Percentiles rank a stretch among this genome's conserved stretches.
Conservation (phyloP, 2,888 invertebrate genomes). For the Dasysyrphus albostriatus region DNA sequence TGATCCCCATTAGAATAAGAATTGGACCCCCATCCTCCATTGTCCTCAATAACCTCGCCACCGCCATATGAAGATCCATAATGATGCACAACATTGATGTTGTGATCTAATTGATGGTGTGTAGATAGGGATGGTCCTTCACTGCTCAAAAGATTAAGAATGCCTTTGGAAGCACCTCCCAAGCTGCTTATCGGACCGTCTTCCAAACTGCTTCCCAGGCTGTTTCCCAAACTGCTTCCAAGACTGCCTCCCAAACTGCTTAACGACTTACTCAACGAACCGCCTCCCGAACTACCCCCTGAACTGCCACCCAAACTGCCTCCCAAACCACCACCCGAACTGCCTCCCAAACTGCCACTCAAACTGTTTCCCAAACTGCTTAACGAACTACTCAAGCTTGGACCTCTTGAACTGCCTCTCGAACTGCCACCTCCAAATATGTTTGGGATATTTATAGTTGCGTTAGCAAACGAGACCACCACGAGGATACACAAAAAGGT, state of each 20-base stretch:
- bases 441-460: slow-evolving; percentile 13
- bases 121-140: slow-evolving; percentile 15
- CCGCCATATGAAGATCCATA: slow-evolving; percentile 11
- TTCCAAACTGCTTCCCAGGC: too few relatives aligned
- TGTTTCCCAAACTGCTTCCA: background rate
- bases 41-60: slow-evolving; percentile 43
- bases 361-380: background rate
- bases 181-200: background rate
- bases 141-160: background rate
- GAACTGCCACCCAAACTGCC: background rate
- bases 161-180: background rate
- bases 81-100: slow-evolving; percentile 51
- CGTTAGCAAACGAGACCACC: slow-evolving; percentile 51
- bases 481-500: slow-evolving; percentile 64
- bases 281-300: background rate
- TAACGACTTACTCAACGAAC: too few relatives aligned
- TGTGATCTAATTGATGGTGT: slow-evolving; percentile 26
- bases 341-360: background rate
- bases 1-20: background rate
- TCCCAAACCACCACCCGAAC: background rate
- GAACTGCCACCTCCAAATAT: background rate
- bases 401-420: background rate
- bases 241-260: background rate
- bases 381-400: too few relatives aligned
- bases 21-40: background rate